Conservation (phyloP, 2,888 invertebrate species). For the Didymodactylos carnosus region DNA sequence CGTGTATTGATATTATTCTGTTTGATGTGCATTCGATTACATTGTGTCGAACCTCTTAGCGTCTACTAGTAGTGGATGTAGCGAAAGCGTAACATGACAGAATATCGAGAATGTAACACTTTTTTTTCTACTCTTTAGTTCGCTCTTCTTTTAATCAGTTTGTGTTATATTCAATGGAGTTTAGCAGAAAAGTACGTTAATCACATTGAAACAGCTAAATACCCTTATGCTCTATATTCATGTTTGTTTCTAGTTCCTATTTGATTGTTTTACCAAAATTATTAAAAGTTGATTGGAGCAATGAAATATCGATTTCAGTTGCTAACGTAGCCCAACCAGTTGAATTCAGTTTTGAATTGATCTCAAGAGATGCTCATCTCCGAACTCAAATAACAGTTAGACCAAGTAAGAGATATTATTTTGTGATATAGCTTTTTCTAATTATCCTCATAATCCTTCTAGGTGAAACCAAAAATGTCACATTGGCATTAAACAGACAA, state of each 20-base stretch:
- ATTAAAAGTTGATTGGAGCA: background rate
- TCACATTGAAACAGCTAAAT: too few relatives aligned
- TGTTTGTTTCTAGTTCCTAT: background rate
- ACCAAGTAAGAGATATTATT: background rate
- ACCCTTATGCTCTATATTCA: background rate
- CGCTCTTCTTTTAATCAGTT: too few relatives aligned
- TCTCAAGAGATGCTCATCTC: background rate
- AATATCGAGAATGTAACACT: too few relatives aligned
- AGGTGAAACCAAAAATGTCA: background rate
- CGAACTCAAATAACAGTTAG: background rate
- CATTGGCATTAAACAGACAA: background rate
- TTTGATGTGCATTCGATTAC: too few relatives aligned
- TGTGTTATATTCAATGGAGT: too few relatives aligned
- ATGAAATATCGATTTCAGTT: background rate
- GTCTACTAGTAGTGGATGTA: too few relatives aligned
- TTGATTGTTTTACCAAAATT: background rate
- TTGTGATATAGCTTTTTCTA: background rate
- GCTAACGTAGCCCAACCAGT: background rate
- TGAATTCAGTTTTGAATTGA: background rate
- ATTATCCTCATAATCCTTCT: too few relatives aligned
- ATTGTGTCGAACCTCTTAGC: too few relatives aligned
- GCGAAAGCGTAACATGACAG: too few relatives aligned
- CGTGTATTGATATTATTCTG: too few relatives aligned
- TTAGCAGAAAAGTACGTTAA: background rate
- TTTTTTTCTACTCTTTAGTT: too few relatives aligned